Conservation (phyloP, 1,140 invertebrate genomes). For the Lordiphosa stackelbergi region DNA sequence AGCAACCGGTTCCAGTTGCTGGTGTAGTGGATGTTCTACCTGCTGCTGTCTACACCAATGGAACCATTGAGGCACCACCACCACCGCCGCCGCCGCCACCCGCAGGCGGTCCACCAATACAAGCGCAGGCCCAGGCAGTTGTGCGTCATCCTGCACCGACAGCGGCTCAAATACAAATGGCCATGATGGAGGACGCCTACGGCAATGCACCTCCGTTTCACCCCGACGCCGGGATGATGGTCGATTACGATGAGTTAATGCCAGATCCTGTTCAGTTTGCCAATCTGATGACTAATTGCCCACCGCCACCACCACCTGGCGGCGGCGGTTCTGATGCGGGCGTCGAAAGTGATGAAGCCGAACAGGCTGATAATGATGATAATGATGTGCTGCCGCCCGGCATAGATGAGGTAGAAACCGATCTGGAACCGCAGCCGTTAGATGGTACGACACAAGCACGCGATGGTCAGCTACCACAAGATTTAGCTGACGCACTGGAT, state of each 20-base stretch:
- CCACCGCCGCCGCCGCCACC: slow-evolving; percentile 28
- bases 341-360: slow-evolving; percentile 6
- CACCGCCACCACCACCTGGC: slow-evolving; percentile 66
- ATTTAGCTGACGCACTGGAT: slow-evolving; percentile 84
- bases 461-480: slow-evolving; percentile 79
- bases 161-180: slow-evolving; percentile 72
- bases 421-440: slow-evolving; percentile 55
- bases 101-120: slow-evolving; percentile 9
- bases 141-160: slow-evolving; percentile 56
- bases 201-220: slow-evolving; percentile 73
- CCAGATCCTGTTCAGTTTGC: slow-evolving; percentile 76
- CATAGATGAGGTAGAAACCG: slow-evolving; percentile 68
- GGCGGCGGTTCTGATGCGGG: slow-evolving; percentile 21
- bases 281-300: slow-evolving; percentile 66
- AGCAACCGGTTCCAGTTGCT: slow-evolving; percentile 70
- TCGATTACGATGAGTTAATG: slow-evolving; percentile 76
- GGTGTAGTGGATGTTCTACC: slow-evolving; percentile 13
- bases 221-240: slow-evolving; percentile 72
- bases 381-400: slow-evolving; percentile 69
- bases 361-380: slow-evolving; percentile 23
- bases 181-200: slow-evolving; percentile 75
- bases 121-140: slow-evolving; percentile 1
- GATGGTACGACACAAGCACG: slow-evolving; percentile 28
- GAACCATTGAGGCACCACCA: slow-evolving; percentile 42
- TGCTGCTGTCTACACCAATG: slow-evolving; percentile 32